A percentile compares a stretch with the other conserved stretches of the same genome.
Evolutionary conservation across 2,113 vertebrate species (phyloP).

Genomic region (Noturus placidus): DNA sequence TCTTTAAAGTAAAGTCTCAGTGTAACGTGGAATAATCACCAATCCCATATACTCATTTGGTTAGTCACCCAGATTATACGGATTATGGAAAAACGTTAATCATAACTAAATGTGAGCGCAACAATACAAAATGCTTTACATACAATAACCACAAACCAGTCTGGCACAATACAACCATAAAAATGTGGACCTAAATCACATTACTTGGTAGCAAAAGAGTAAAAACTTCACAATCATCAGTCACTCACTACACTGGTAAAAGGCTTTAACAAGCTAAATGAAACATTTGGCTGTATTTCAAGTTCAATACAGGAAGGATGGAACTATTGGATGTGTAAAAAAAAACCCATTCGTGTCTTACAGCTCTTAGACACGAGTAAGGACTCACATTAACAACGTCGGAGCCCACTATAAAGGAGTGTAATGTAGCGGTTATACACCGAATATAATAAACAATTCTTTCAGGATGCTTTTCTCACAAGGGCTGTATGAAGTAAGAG

Average conservation of each 20-base stretch:
- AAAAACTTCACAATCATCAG: neutral
- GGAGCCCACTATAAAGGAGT: too few relatives aligned
- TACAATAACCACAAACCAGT: neutral
- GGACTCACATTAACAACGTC: neutral
- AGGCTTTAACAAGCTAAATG: neutral
- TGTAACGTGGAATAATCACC: neutral
- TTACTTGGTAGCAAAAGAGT: neutral
- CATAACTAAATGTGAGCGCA: neutral
- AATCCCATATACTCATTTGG: slow-evolving; percentile 20
- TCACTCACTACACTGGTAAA: neutral
- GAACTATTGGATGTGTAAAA: neutral
- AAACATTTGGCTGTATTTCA: slow-evolving; percentile 13
- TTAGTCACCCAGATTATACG: neutral
- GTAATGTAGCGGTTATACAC: neutral
- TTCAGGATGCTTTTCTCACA: slow-evolving; percentile 1
- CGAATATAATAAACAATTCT: neutral
- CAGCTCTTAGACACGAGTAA: neutral
- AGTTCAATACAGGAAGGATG: neutral
- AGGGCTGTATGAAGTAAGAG: slow-evolving; percentile 1
- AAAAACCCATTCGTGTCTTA: neutral
- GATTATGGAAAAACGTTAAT: neutral
- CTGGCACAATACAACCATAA: neutral
- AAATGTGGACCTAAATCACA: neutral
- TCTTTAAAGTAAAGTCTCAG: neutral
- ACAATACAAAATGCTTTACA: slow-evolving; percentile 7